phyloP scores from a whole-genome alignment of 2,888 invertebrate genomes.

The Psylliodes chrysocephalus region DNA sequence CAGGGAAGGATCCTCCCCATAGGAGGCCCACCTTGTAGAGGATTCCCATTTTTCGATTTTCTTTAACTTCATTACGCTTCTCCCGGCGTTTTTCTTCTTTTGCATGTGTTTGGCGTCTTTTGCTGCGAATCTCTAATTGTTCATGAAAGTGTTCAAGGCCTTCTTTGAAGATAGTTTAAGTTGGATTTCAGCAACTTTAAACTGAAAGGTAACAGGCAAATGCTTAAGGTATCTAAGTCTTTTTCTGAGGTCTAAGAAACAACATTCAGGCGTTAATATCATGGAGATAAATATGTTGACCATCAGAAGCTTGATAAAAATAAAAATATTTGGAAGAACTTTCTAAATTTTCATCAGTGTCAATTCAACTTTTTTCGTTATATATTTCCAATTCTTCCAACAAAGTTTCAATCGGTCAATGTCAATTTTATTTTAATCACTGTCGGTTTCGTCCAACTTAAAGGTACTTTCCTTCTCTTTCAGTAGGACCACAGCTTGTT shows the following conservation, averaged over 20 bases:
- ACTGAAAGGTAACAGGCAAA: constrained; percentile 89
- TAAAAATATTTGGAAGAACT: constrained; percentile 71
- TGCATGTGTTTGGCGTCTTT: constrained; percentile 75
- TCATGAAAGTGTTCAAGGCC: constrained; percentile 77
- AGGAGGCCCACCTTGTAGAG: too few species aligned
- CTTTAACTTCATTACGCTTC: constrained; percentile 77
- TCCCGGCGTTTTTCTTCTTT: constrained; percentile 85
- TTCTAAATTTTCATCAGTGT: constrained; percentile 14
- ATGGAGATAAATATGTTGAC: constrained; percentile 92
- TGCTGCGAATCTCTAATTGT: constrained; percentile 77
- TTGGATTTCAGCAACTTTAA: constrained; percentile 89
- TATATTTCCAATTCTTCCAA: constrained; percentile 24
- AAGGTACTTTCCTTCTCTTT: constrained; percentile 66
- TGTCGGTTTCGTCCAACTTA: constrained; percentile 4
- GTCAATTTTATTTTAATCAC: background rate
- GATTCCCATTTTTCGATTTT: constrained; percentile 78
- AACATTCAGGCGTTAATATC: constrained; percentile 91
- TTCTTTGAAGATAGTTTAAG: constrained; percentile 75
- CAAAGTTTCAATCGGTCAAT: constrained; percentile 2
- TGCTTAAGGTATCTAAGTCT: constrained; percentile 83
- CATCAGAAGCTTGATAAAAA: constrained; percentile 89
- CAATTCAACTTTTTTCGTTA: background rate
- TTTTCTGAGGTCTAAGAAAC: constrained; percentile 82
- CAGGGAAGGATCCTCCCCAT: too few species aligned
- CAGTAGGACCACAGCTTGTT: constrained; percentile 82